phyloP scores from a whole-genome alignment of 2,888 invertebrate species.

The Myathropa florea region DNA sequence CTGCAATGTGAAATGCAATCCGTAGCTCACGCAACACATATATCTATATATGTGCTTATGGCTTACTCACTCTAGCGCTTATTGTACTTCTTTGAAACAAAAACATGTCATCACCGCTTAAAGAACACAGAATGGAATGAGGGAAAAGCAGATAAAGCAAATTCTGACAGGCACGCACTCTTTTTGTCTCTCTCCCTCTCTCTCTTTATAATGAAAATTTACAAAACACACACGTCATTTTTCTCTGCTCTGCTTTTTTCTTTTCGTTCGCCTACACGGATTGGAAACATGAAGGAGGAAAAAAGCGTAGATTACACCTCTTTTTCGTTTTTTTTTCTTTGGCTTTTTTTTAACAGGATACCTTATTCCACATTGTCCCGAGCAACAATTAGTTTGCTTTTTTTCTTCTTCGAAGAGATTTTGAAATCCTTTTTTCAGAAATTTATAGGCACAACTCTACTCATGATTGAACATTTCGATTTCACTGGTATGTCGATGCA shows the following conservation, averaged over 20 bases:
- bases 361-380: constrained; percentile 32
- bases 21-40: neutral
- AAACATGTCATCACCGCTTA: constrained; percentile 52
- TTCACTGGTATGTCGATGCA: neutral
- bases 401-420: neutral
- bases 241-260: constrained; percentile 47
- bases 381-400: constrained; percentile 60
- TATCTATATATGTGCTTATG: neutral
- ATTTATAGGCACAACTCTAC: neutral
- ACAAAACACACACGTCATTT: constrained; percentile 71
- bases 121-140: constrained; percentile 56
- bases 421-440: neutral
- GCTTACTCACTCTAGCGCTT: neutral
- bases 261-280: constrained; percentile 40
- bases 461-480: neutral
- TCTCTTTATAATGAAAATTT: constrained; percentile 44
- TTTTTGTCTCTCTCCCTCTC: constrained; percentile 16
- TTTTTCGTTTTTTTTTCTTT: neutral
- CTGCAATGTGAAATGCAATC: constrained; percentile 43
- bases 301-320: constrained; percentile 60
- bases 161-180: constrained; percentile 44
- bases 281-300: constrained; percentile 30
- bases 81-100: constrained; percentile 50
- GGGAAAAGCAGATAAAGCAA: constrained; percentile 28
- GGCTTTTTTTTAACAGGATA: constrained; percentile 29